phyloP scores from a whole-genome alignment of 2,113 vertebrate genomes.

The Rhynchomys soricoides region DNA sequence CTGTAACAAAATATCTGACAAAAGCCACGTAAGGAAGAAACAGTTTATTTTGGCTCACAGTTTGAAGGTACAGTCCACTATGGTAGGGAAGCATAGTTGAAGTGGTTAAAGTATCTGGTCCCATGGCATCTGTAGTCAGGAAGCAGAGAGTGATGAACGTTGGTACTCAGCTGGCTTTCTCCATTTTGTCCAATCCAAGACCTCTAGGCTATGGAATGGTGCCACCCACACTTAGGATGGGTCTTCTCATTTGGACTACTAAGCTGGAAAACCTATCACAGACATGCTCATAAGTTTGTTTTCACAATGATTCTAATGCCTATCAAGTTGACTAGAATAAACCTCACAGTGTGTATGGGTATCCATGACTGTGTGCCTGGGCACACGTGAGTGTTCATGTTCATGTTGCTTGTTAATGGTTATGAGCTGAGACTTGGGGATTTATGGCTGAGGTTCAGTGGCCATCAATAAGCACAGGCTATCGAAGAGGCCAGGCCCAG shows the following conservation, averaged over 20 bases:
- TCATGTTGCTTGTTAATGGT: slow-evolving; percentile 77
- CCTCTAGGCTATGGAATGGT: not conserved
- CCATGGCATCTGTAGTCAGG: not conserved
- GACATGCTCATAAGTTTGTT: not conserved
- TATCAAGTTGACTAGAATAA: not conserved
- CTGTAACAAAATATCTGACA: not conserved
- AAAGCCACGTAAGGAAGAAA: not conserved
- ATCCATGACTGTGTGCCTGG: no score
- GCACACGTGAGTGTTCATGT: not conserved
- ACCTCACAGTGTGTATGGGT: not conserved
- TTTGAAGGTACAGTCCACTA: not conserved
- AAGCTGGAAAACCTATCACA: not conserved
- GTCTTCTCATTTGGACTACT: not conserved
- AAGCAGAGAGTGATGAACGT: not conserved
- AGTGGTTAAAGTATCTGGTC: not conserved
- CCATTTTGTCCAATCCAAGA: not conserved
- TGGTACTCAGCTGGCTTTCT: not conserved
- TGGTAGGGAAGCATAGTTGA: not conserved
- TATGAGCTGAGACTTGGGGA: slow-evolving; percentile 79
- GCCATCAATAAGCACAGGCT: slow-evolving; percentile 23
- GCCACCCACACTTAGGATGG: not conserved
- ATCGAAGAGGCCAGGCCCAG: not conserved
- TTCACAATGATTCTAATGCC: not conserved
- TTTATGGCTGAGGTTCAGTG: slow-evolving; percentile 77
- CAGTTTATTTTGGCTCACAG: not conserved